Base-by-base conservation (phyloP, 2,888 invertebrate species). In the Dasysyrphus tricinctus region DNA sequence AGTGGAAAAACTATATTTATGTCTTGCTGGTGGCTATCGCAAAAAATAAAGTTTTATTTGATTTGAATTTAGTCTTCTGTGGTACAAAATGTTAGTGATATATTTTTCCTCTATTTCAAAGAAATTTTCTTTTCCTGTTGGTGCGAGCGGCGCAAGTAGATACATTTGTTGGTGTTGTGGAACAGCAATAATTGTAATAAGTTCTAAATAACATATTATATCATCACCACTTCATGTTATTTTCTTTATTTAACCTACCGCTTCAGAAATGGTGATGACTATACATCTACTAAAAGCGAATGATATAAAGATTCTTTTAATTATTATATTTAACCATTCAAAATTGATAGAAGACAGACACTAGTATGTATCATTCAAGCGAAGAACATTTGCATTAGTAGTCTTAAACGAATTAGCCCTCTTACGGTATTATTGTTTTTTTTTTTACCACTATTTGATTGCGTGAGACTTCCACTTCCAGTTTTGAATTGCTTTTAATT, bases 131-230 rank as follows among this genome's bases (percentile, higher is more conserved):
- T 47, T 57, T 44, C 42, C 12, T 49, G 12, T 29, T 5, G 5
- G 67, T n/a, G 8, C 24, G 42, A 80, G 74, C 7, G 73, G 67
- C 67, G 74, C 42, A 59, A 49, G 8, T 67, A 16, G 11, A 63
- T n/a, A 1, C 63, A 4, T 29, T 11, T 29, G 12, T 54, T 3
- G 1, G 24, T 24, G 24, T 9, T 56, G 16, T 34, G 5, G 73
- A 74, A 61, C 61, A 47, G 34, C 70, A 14, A 11, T 57, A 16
- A 57, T 14, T 59, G 34, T 39, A 72, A 44, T 32, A 61, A 8
- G 63, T 51, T 83, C 75, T 65, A 57, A 75, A 75, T 65, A 75
- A 75, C 65, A 69, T 83, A 80, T 83, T 83, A 80, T 83, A 83
- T 83, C 83, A 83, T 80, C 80, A 70, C 32, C 37, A 57, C 39